Evolutionary conservation across 2,797 vertebrate genomes (phyloP).

Genomic region (Myotis myotis): DNA sequence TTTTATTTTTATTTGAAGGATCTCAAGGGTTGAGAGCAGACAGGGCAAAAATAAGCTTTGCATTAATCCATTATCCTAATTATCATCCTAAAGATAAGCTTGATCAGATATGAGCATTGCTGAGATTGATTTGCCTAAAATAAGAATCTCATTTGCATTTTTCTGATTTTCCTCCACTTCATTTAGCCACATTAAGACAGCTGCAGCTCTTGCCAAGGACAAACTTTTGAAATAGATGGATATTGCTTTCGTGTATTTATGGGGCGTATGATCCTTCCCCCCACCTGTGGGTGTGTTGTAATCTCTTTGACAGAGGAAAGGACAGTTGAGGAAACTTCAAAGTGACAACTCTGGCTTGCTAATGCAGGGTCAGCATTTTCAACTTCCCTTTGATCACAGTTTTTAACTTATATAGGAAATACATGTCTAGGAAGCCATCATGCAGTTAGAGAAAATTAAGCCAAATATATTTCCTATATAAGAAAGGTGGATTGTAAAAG

Average conservation of each 20-base stretch:
- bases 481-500: neutral
- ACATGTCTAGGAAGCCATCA: neutral
- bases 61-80: slow-evolving; percentile 78
- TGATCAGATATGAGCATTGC: slow-evolving; percentile 75
- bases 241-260: slow-evolving; percentile 42
- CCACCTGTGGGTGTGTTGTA: slow-evolving; percentile 24
- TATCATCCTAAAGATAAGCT: slow-evolving; percentile 72
- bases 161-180: slow-evolving; percentile 76
- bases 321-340: neutral
- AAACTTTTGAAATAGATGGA: slow-evolving; percentile 64
- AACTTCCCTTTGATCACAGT: neutral
- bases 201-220: slow-evolving; percentile 72
- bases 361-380: slow-evolving; percentile 15
- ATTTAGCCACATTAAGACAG: slow-evolving; percentile 76
- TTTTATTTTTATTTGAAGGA: slow-evolving; percentile 11
- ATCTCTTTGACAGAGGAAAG: slow-evolving; percentile 25
- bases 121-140: slow-evolving; percentile 80
- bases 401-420: neutral
- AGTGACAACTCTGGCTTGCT: slow-evolving; percentile 21
- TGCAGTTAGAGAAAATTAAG: neutral
- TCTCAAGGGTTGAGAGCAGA: slow-evolving; percentile 48
- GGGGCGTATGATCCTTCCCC: neutral
- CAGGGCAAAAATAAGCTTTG: slow-evolving; percentile 75
- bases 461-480: neutral
- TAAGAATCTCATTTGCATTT: slow-evolving; percentile 81